Conservation (phyloP, 2,113 vertebrate genomes). For the Genyomyrus donnyi region DNA sequence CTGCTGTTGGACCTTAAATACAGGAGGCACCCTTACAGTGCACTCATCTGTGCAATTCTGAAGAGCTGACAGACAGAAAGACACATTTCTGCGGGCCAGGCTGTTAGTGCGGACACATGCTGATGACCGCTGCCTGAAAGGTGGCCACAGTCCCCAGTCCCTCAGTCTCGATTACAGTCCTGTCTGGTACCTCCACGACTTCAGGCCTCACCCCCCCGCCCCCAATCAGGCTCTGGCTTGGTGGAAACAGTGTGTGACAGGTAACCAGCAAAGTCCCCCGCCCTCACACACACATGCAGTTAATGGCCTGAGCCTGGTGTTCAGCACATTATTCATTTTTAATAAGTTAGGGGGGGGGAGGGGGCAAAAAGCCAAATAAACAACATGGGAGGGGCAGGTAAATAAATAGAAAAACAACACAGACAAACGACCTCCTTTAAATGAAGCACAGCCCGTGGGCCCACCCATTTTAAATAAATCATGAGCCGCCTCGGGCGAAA, state of each 20-base stretch:
- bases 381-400: slow-evolving; percentile 6
- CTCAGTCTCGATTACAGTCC: neutral
- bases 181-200: neutral
- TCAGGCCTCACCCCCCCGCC: neutral
- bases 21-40: neutral
- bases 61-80: neutral
- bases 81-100: neutral
- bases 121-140: neutral
- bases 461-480: slow-evolving; percentile 68
- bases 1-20: neutral
- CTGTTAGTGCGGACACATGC: neutral
- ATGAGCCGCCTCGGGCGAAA: slow-evolving; percentile 63
- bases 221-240: neutral
- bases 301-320: neutral
- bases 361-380: slow-evolving; percentile 1
- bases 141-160: neutral
- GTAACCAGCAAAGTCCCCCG: neutral
- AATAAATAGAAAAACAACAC: slow-evolving; percentile 40
- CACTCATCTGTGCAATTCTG: neutral
- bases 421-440: slow-evolving; percentile 58
- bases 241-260: neutral
- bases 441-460: slow-evolving; percentile 57
- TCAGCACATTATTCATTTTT: slow-evolving; percentile 23
- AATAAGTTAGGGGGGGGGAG: slow-evolving; percentile 8
- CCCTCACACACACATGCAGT: slow-evolving; percentile 10